These are phyloP conservation scores for Lasaia peninsularis DNA, from an alignment of 1,140 invertebrate genomes.

Conservation along the genomic window DNA sequence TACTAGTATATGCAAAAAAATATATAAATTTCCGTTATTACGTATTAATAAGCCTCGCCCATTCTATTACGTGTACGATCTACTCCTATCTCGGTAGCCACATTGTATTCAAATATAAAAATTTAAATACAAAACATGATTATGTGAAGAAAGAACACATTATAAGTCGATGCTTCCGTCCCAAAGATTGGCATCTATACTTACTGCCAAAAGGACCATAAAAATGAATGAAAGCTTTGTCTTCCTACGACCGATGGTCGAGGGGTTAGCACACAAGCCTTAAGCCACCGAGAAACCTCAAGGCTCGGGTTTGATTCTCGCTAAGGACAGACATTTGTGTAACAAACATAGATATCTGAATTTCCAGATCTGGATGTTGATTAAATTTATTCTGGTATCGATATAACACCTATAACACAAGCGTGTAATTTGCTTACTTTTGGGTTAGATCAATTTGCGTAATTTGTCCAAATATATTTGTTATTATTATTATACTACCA, in stretches of 20 bases:
- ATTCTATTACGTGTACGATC: conserved; percentile 43
- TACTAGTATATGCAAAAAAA: not conserved
- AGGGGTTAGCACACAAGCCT: no score
- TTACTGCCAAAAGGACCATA: not conserved
- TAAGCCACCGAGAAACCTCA: no score
- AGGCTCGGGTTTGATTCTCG: no score
- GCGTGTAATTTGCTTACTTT: no score
- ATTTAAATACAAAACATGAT: conserved; percentile 76
- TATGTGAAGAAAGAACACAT: conserved; percentile 58
- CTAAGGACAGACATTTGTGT: no score
- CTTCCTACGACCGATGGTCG: not conserved
- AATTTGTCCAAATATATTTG: no score
- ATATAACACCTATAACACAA: no score
- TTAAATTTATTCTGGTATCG: no score
- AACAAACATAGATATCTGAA: no score
- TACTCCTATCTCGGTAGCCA: conserved; percentile 61
- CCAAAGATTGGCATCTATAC: conserved; percentile 51
- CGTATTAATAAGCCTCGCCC: conserved; percentile 34
- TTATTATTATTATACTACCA: no score
- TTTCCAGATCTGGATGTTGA: no score
- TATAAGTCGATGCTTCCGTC: conserved; percentile 55
- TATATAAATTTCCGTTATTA: conserved; percentile 8
- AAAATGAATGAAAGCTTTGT: not conserved
- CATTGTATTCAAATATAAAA: conserved; percentile 72
- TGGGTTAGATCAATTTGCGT: no score